Evolutionary conservation across 1,140 invertebrate species (phyloP).

Genomic region (Philopotamus ludificatus): DNA sequence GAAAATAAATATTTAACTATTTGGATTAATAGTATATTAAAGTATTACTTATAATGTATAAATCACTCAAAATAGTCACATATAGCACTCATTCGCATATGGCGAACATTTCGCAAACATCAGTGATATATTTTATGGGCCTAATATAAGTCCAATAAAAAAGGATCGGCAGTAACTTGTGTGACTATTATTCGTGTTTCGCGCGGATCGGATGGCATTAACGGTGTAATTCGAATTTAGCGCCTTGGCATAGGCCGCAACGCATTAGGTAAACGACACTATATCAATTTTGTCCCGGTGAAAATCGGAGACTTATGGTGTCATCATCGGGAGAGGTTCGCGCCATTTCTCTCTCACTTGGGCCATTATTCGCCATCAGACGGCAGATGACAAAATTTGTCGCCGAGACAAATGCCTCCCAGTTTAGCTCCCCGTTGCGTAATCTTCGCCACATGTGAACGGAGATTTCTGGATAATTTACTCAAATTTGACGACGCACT

Average conservation of each 20-base stretch:
- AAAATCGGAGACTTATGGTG: not conserved
- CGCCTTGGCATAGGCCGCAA: not conserved
- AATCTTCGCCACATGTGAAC: not conserved
- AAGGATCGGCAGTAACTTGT: no score
- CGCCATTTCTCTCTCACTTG: not conserved
- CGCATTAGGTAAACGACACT: not conserved
- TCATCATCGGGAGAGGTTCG: not conserved
- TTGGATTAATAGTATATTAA: no score
- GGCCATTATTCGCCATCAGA: not conserved
- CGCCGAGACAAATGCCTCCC: not conserved
- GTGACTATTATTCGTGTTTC: no score
- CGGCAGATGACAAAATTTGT: slow-evolving; percentile 1
- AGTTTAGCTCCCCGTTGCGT: not conserved
- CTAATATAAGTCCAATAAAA: no score
- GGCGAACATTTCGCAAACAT: no score
- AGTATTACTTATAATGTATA: no score
- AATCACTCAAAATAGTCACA: no score
- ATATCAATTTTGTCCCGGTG: not conserved
- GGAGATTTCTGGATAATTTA: not conserved
- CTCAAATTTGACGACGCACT: not conserved
- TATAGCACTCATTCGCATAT: no score
- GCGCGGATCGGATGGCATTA: no score
- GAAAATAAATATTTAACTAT: no score
- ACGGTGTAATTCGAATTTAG: no score
- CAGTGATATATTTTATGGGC: no score